Evolutionary conservation across 1,140 invertebrate species (phyloP), one percentile per base, ranked within the genome.

Genomic region (Ceratina calcarata): DNA sequence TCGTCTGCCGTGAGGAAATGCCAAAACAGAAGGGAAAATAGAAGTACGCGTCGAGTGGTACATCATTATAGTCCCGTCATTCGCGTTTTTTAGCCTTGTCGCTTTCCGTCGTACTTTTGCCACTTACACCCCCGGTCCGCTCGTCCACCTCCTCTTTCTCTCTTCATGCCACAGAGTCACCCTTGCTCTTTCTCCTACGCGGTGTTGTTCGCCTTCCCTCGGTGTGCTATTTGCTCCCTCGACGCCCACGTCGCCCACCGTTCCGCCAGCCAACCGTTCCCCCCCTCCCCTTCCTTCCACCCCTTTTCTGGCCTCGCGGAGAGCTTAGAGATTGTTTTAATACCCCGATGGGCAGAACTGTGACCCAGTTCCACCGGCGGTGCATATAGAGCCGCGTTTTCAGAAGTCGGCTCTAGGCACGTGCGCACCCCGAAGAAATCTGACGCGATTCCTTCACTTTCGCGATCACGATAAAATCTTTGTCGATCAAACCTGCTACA

Each of bases 321-420:
- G 18, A 70, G 66, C 75, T 71, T 64, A 78, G 69, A 64, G 76
- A 78, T 78, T 78, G 76, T 78, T 78, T 84, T 68, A 83, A 74
- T 76, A 81, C 78, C 62, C 80, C 73, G 72, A 79, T 75, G 75
- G 75, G 70, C 75, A 79, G 67, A 79, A 71, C 74, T 51, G 77
- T 72, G 77, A 80, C 77, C 60, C 51, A 69, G 60, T 73, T 80
- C 45, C 66, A 68, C 20, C 18, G n/a, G 1, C 45, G 62, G 58
- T 51, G 58, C 45, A 83, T 55, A 83, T 64, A 78, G 51, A 62
- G 70, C 73, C 57, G 37, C 68, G 67, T 74, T 70, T 79, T 65
- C 68, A 71, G 6, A 78, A 71, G 67, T 78, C 75, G 24, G 45
- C 67, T 61, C 6, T 18, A 64, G 68, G 67, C 58, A 71, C 67